Base-by-base conservation (phyloP, 2,797 vertebrate genomes). In the Nasua narica region DNA sequence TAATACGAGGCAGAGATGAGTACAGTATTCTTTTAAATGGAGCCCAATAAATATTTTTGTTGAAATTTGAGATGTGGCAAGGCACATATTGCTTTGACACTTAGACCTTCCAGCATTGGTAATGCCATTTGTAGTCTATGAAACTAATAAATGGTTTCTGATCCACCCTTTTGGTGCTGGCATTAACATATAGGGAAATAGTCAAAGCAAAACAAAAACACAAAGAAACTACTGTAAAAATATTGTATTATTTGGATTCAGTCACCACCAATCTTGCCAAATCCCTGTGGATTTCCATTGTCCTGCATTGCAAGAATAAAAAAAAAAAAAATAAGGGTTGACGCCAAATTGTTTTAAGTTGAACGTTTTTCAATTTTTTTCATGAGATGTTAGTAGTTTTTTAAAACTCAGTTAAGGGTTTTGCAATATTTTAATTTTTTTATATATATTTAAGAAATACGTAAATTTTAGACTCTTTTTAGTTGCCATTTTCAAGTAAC, bases 401-500 rank as follows among this genome's bases (percentile, higher is more conserved):
- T 97, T 48, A 96, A 96, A 98, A 97, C 56, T 16, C 87, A 65
- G 54, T 94, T 97, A 46, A 95, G 91, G 23, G 40, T 86, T 95
- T 87, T 37, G 52, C 74, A 43, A 43, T 48, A 5, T 70, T 74
- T 96, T 78, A 62, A 37, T 90, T 97, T 96, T 87, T 85, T 35
- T 93, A 15, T 60, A 62, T 21, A 12, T 76, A 37, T 60, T 93
- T 96, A 97, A 95, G 96, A 97, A 98, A 96, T 96, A 52, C 23
- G 43, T 89, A 98, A 86, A 98, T 98, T 98, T 98, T 96, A 97
- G 97, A 86, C n/a, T 89, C 96, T 96, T 83, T 52, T 86, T 25
- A 93, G 72, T 98, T 95, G 97, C 97, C 91, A 97, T 97, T 98
- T 46, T 95, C 88, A 97, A 98, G 97, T 94, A 98, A 97, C 92